Percentiles rank a stretch among this genome's conserved stretches.
Conservation (phyloP, 2,888 invertebrate genomes). For the Nezara viridula region DNA sequence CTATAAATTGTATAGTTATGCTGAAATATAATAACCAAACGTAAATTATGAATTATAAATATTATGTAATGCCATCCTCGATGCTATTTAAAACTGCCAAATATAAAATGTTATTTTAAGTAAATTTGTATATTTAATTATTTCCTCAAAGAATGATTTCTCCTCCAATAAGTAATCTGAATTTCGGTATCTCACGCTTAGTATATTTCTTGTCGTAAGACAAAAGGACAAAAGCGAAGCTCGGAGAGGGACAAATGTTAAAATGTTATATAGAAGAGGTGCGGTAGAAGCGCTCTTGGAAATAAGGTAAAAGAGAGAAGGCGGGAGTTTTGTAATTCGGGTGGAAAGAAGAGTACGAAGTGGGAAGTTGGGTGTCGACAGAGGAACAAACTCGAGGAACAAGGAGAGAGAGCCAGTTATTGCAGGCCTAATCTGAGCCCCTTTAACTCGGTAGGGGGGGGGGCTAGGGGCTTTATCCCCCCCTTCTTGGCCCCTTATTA, state of each 20-base stretch:
- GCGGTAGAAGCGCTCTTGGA: not conserved
- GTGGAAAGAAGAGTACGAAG: not conserved
- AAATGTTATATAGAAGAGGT: not conserved
- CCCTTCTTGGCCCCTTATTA: not conserved
- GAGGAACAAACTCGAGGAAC: not conserved
- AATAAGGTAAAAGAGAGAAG: conserved; percentile 38
- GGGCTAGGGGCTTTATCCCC: not conserved
- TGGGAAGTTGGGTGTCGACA: not conserved
- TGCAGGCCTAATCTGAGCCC: not conserved
- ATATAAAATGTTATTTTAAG: too few relatives aligned
- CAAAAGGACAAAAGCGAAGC: not conserved
- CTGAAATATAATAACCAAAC: too few relatives aligned
- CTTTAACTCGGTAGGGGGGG: too few relatives aligned
- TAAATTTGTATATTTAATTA: too few relatives aligned
- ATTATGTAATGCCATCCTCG: too few relatives aligned
- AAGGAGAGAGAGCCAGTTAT: not conserved
- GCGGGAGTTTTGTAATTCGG: conserved; percentile 35
- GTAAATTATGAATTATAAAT: too few relatives aligned
- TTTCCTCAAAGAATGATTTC: too few relatives aligned
- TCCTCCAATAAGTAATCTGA: not conserved
- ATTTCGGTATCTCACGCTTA: not conserved
- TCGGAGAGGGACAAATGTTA: conserved; percentile 4
- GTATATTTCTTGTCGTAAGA: not conserved
- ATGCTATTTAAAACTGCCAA: too few relatives aligned
- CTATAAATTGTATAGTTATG: too few relatives aligned